Evolutionary conservation across 2,888 invertebrate genomes (phyloP), one percentile per base, ranked within the genome.

Genomic region (Strigamia transsilvanica): DNA sequence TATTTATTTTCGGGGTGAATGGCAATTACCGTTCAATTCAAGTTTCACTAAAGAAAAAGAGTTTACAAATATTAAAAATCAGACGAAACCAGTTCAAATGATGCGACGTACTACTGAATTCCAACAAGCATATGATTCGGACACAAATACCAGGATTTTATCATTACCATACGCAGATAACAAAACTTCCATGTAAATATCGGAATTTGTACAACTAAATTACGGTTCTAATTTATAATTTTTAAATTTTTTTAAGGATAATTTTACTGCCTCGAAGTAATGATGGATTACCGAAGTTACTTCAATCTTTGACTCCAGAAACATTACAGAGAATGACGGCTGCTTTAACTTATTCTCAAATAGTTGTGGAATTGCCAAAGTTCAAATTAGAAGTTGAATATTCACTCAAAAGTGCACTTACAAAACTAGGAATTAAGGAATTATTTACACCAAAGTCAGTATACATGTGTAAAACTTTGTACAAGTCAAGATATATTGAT

Each of bases 361-460:
- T 32, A 2, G 4, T 32, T 3, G 73, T 73, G 13, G 73, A 73
- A 27, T 32, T 73, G 73, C 73, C 73, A 13, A 27, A n/a, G 32
- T 73, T 73, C 27, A 73, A 73, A 73, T 73, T 73, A 27, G 73
- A 73, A 73, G 32, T 32, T 73, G 73, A 73, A 15, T 73, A 73
- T 73, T 73, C 73, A 3, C n/a, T 73, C 2, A 73, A 73, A 73
- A 32, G 23, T 32, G 13, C 32, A 15, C 32, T 73, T 5, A 4
- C 12, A 2, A 73, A 73, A 73, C 12, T 73, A 7, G 73, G 73
- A 73, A 73, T 73, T 12, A 27, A 27, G 5, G 73, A 73, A 5
- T 73, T 73, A 73, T 73, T 73, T 27, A 73, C 73, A n/a, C 27
- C 73, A 32, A n/a, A 56, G 56, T 56, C 5, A 56, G 56, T 56